Evolutionary conservation across 1,140 invertebrate genomes (phyloP).

Genomic region (Antheraea pernyi): DNA sequence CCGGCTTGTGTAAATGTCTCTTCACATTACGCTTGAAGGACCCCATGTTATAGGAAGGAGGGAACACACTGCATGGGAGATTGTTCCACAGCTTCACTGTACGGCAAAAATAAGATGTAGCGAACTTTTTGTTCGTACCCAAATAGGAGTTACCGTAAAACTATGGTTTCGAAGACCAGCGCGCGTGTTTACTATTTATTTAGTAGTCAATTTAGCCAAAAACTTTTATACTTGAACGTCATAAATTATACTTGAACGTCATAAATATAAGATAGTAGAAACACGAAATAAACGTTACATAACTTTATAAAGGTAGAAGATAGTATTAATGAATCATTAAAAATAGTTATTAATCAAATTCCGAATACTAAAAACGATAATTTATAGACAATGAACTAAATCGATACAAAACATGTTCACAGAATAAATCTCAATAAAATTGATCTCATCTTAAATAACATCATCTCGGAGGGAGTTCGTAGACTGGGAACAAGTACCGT

Average conservation of each 20-base stretch:
- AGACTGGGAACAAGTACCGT: constrained; percentile 39
- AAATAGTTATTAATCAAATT: constrained; percentile 34
- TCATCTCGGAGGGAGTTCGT: constrained; percentile 47
- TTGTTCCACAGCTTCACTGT: too few relatives aligned
- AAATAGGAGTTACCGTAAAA: too few relatives aligned
- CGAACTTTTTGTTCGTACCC: too few relatives aligned
- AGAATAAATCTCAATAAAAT: constrained; percentile 75
- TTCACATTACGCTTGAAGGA: too few relatives aligned
- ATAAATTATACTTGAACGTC: background rate
- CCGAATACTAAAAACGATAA: constrained; percentile 39
- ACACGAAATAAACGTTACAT: background rate
- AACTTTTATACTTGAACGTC: too few relatives aligned
- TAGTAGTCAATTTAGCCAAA: too few relatives aligned
- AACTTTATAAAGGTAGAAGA: background rate
- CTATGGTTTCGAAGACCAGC: too few relatives aligned
- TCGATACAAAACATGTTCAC: constrained; percentile 57
- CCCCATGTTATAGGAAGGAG: too few relatives aligned
- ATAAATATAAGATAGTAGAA: background rate
- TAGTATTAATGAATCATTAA: constrained; percentile 7
- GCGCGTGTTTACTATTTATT: too few relatives aligned
- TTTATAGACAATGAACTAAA: constrained; percentile 56
- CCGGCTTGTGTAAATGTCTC: too few relatives aligned
- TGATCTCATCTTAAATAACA: constrained; percentile 72
- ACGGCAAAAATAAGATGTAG: too few relatives aligned
- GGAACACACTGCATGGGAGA: too few relatives aligned